phyloP scores from a whole-genome alignment of 2,888 invertebrate genomes.

The Rhorus exstirpatorius region DNA sequence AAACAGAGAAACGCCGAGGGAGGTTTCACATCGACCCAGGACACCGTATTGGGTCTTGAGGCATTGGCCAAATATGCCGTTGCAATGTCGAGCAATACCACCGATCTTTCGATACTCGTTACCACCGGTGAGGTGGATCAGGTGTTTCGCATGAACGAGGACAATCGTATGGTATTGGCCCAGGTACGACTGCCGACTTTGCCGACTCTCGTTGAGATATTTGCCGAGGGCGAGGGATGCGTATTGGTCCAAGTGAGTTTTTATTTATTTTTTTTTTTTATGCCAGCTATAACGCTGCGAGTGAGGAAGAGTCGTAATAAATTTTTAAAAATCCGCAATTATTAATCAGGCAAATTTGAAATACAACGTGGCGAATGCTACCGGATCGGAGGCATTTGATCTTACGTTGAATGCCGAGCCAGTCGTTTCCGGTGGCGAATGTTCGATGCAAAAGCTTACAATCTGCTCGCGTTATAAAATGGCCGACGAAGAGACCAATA shows the following conservation, averaged over 20 bases:
- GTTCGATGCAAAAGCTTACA: constrained; percentile 85
- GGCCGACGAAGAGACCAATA: constrained; percentile 87
- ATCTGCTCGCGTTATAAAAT: constrained; percentile 82
- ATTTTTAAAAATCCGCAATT: too few relatives aligned
- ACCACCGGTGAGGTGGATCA: constrained; percentile 85
- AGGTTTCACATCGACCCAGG: constrained; percentile 92
- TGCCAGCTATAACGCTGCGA: background rate
- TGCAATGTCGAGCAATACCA: constrained; percentile 84
- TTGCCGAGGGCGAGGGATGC: constrained; percentile 87
- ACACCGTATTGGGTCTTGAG: constrained; percentile 89
- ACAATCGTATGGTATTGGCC: constrained; percentile 87
- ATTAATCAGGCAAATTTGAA: constrained; percentile 86
- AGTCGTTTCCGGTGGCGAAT: constrained; percentile 85
- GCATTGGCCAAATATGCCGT: constrained; percentile 88
- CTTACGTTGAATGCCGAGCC: constrained; percentile 86
- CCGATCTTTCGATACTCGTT: constrained; percentile 86
- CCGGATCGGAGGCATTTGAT: constrained; percentile 87
- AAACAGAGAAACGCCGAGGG: constrained; percentile 90
- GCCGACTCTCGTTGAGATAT: constrained; percentile 86
- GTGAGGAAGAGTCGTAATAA: too few relatives aligned
- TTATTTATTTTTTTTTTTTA: background rate
- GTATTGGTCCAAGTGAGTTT: constrained; percentile 87
- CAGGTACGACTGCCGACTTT: constrained; percentile 85
- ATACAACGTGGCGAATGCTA: constrained; percentile 87
- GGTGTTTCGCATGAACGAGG: constrained; percentile 85